Conservation (phyloP, 30 jellyfish, hydroid and myxozoan species). For the Rhopilema esculentum region DNA sequence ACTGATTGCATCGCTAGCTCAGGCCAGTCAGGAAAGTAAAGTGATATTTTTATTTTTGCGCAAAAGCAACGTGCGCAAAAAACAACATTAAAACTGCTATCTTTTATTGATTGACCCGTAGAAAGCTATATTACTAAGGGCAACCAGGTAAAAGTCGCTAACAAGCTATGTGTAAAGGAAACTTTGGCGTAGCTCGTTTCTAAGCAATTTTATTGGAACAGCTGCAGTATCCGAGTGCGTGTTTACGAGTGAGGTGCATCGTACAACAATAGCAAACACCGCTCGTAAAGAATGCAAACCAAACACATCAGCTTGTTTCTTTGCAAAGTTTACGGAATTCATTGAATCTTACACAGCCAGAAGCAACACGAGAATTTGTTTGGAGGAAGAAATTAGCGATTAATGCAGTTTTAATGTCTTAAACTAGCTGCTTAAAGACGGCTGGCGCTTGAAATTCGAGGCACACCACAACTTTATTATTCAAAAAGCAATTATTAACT, state of each 20-base stretch:
- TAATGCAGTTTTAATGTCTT: not conserved
- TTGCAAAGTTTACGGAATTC: not conserved
- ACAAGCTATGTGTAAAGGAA: not conserved
- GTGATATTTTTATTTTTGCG: too few relatives aligned
- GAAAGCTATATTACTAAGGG: too few relatives aligned
- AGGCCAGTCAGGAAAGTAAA: too few relatives aligned
- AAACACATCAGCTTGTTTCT: slow-evolving; percentile 6
- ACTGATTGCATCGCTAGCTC: too few relatives aligned
- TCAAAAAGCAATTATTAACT: not conserved
- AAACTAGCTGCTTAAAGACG: not conserved
- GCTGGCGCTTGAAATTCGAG: not conserved
- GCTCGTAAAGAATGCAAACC: not conserved
- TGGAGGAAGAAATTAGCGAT: not conserved
- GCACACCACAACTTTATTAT: not conserved
- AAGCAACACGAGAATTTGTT: not conserved
- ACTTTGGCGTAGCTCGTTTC: not conserved
- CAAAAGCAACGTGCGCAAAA: too few relatives aligned
- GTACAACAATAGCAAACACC: slow-evolving; percentile 12
- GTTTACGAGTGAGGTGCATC: not conserved
- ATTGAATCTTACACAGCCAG: not conserved
- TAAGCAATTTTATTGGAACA: not conserved
- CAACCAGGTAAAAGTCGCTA: too few relatives aligned
- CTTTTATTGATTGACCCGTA: too few relatives aligned
- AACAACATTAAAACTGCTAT: too few relatives aligned
- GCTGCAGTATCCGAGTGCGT: slow-evolving; percentile 3